phyloP scores from a whole-genome alignment of 2,888 invertebrate genomes.

The Noctua janthina region DNA sequence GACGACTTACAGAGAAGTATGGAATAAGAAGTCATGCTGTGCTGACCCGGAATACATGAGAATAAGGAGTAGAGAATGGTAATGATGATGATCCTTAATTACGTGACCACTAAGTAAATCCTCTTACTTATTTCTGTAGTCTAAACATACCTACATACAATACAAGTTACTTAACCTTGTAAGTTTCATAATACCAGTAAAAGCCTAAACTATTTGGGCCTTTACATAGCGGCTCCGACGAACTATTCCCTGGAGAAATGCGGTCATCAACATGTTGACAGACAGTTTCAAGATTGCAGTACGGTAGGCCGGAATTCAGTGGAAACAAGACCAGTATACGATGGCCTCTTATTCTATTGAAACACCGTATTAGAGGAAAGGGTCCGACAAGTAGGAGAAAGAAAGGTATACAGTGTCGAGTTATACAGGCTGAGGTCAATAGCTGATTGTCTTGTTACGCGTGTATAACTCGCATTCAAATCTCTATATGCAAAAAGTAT shows the following conservation, averaged over 20 bases:
- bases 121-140: background rate
- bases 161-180: constrained; percentile 1
- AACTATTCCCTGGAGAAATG: constrained; percentile 47
- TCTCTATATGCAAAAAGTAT: no score
- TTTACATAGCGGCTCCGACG: constrained; percentile 12
- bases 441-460: background rate
- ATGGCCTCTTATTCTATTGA: background rate
- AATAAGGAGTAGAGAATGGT: background rate
- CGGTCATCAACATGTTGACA: constrained; percentile 42
- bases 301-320: constrained; percentile 7
- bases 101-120: background rate
- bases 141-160: background rate
- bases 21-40: background rate
- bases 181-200: constrained; percentile 22
- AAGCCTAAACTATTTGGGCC: constrained; percentile 32
- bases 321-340: background rate
- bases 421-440: background rate
- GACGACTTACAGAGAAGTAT: background rate
- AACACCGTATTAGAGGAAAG: background rate
- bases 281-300: constrained; percentile 55
- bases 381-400: background rate
- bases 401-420: background rate
- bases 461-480: background rate
- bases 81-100: background rate
- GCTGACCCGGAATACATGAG: background rate